phyloP scores from a whole-genome alignment of 2,113 vertebrate species.

The Melanerpes formicivorus region DNA sequence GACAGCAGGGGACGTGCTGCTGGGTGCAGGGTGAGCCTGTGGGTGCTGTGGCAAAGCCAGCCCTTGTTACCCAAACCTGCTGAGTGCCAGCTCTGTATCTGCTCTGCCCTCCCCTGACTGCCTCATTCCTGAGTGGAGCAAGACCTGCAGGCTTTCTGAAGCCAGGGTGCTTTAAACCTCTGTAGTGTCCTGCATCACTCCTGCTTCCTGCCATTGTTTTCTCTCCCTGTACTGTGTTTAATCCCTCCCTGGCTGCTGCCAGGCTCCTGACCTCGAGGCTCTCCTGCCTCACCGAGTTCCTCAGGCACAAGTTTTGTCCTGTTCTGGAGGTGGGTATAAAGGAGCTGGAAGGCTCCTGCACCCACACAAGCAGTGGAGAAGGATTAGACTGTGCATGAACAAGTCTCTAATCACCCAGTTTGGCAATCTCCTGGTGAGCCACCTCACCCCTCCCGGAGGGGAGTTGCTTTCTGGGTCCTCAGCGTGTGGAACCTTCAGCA shows the following conservation, averaged over 20 bases:
- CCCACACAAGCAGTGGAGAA: conserved; percentile 19
- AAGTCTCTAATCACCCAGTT: conserved; percentile 27
- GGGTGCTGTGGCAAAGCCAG: not conserved
- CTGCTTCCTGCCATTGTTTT: conserved; percentile 30
- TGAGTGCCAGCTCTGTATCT: not conserved
- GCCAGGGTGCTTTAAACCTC: not conserved
- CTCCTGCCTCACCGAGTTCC: not conserved
- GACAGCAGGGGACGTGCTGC: not conserved
- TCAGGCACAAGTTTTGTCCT: conserved; percentile 42
- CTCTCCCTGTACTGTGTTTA: not conserved
- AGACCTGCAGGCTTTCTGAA: not conserved
- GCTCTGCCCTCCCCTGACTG: fast-evolving
- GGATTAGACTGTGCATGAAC: conserved; percentile 44
- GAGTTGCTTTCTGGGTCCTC: not conserved
- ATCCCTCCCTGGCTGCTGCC: not conserved
- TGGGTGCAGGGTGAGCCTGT: fast-evolving
- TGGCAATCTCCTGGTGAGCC: not conserved
- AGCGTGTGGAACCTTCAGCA: not conserved
- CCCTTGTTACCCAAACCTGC: not conserved
- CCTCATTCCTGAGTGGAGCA: not conserved
- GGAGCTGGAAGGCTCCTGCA: conserved; percentile 37
- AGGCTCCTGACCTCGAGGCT: not conserved
- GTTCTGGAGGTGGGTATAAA: not conserved
- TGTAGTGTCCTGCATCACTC: not conserved
- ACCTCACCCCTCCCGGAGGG: not conserved